Base-by-base conservation (phyloP, 2,797 vertebrate genomes). In the Mormyrus proboscirostris region DNA sequence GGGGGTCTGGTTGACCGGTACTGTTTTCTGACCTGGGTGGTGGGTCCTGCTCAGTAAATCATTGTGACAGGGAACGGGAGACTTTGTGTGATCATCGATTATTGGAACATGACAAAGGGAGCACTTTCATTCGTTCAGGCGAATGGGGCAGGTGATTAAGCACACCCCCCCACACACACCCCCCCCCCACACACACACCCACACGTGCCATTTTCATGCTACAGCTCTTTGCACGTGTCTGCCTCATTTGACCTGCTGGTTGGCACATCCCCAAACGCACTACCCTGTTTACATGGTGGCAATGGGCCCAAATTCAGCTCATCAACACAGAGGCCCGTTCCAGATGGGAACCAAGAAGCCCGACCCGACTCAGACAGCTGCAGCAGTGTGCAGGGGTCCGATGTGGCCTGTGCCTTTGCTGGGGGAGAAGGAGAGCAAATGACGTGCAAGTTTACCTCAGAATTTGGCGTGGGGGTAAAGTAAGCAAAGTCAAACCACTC, bases 231-330 rank as follows among this genome's bases (percentile, higher is more conserved):
- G 41, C 76, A 82, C 76, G 8, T 47, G 76, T 19, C 41, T 8
- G 41, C 41, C 76, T 47, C 76, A 82, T 82, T n/a, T 82, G 76
- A 47, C 76, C 7, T 82, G 38, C 19, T 82, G 41, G 19, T 9
- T 47, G 41, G 41, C 76, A 82, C 19, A 19, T n/a, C 3, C 76
- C 41, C n/a, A 47, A 82, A 2, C 41, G 41, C 8, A 47, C 2
- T n/a, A 22, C 41, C 41, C 41, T 47, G 76, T 82, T 82, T 82
- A 82, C 76, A 82, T 82, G 41, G 76, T 82, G 76, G 76, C 76
- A 0, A 47, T 82, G 76, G 41, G 76, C 82, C 82, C 82, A 85
- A 16, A 44, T 25, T 51, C 82, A 85, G 49, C 44, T 51, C 47
- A 85, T 85, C 44, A 85, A 51, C 44, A 85, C 19, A 50, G 49